A percentile compares a stretch with the other conserved stretches of the same genome.
phyloP scores from a whole-genome alignment of 92 coral and sea anemone species.

The Phenganax subtilis region DNA sequence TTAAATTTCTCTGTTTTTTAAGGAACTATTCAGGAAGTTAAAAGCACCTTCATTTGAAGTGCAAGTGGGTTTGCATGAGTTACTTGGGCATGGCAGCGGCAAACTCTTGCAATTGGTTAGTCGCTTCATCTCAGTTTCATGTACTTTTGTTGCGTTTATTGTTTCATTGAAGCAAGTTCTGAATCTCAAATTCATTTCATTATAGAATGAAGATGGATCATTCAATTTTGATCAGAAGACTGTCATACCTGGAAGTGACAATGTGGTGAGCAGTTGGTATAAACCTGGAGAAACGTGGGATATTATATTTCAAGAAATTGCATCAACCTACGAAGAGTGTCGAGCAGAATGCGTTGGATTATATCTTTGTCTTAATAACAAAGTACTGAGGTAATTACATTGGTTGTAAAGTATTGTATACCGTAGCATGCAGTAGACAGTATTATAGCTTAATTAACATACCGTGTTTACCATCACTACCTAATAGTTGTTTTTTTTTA shows the following conservation, averaged over 20 bases:
- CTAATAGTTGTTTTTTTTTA: slow-evolving; percentile 8
- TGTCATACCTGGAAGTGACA: slow-evolving; percentile 71
- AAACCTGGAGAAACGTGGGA: slow-evolving; percentile 90
- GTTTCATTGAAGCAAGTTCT: neutral
- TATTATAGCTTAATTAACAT: neutral
- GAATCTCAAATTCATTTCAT: neutral
- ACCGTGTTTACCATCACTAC: neutral
- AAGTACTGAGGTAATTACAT: slow-evolving; percentile 60
- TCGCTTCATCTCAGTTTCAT: neutral
- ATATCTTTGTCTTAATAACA: slow-evolving; percentile 69
- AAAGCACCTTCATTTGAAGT: slow-evolving; percentile 93
- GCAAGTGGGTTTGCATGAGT: slow-evolving; percentile 96
- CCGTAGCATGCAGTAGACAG: neutral
- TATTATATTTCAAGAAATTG: slow-evolving; percentile 77
- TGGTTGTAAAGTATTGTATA: neutral
- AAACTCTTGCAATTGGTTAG: slow-evolving; percentile 79
- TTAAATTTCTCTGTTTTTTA: neutral
- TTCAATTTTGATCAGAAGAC: slow-evolving; percentile 70
- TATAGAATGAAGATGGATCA: slow-evolving; percentile 69
- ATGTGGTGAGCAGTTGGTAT: slow-evolving; percentile 82
- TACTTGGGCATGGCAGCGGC: slow-evolving; percentile 98
- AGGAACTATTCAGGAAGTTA: slow-evolving; percentile 73
- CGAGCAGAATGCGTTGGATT: slow-evolving; percentile 98
- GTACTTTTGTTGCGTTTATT: neutral
- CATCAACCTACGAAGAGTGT: slow-evolving; percentile 92